These are phyloP conservation scores for Cynodonichthys magdalenae DNA, from an alignment of 2,797 vertebrate species.

Conservation along the genomic window DNA sequence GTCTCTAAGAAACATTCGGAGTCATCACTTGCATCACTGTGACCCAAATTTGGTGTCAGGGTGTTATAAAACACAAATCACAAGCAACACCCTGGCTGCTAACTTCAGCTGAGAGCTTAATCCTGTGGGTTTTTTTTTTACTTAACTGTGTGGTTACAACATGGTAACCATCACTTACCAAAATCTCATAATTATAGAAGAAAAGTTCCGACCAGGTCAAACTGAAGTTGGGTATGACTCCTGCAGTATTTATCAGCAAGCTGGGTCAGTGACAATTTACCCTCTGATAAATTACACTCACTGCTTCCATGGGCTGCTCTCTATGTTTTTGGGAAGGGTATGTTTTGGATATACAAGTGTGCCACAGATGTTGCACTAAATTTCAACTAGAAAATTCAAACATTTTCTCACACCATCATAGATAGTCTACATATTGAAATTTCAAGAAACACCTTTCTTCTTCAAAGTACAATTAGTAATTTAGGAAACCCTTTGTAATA, in stretches of 20 bases:
- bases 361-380: slow-evolving; percentile 32
- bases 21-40: slow-evolving; percentile 50
- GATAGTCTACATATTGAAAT: no score
- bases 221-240: slow-evolving; percentile 5
- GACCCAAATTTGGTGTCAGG: slow-evolving; percentile 54
- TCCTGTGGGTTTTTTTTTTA: slow-evolving; percentile 29
- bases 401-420: no score
- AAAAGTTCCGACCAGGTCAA: slow-evolving; percentile 28
- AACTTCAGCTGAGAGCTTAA: slow-evolving; percentile 10
- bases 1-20: slow-evolving; percentile 52
- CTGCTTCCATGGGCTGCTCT: neutral
- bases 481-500: no score
- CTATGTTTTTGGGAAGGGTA: neutral
- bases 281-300: slow-evolving; percentile 12
- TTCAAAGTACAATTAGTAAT: no score
- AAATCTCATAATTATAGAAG: slow-evolving; percentile 3
- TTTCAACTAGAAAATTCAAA: slow-evolving; percentile 19
- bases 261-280: slow-evolving; percentile 13
- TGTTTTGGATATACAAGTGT: slow-evolving; percentile 20
- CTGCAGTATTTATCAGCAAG: slow-evolving; percentile 16
- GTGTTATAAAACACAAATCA: slow-evolving; percentile 51
- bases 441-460: no score
- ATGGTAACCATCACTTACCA: slow-evolving; percentile 1
- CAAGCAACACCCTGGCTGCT: slow-evolving; percentile 20
- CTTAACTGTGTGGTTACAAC: slow-evolving; percentile 2